Base-by-base conservation (phyloP, 2,797 vertebrate genomes). In the Alectoris magna region DNA sequence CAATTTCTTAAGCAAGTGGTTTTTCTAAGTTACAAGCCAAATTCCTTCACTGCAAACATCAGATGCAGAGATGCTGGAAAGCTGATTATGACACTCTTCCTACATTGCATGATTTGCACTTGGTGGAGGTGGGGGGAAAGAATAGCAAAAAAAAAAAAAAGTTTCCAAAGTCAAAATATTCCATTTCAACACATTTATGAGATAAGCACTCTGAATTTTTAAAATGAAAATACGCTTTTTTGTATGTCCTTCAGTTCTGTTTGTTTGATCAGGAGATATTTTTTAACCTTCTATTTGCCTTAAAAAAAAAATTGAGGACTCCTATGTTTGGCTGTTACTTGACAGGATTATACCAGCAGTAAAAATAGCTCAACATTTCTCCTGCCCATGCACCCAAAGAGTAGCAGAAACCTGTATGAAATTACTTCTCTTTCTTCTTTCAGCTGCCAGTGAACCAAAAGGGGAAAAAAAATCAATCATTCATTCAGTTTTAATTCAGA, bases 401-500 rank as follows among this genome's bases (percentile, higher is more conserved):
- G 14, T 41, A 77, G 46, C 13, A 93, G 38, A 95, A 91, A 93
- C 46, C 56, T 90, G 17, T 43, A 60, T 4, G 6, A 62, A 87
- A 72, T n/a, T 46, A 56, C 38, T 81, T 87, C 71, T 63, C 31
- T 88, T 82, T 83, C 23, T 77, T 73, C 44, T 77, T 83, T 87
- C 78, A 88, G 72, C 63, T 78, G 43, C n/a, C 14, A 10, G 41
- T 66, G 60, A 93, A 74, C 39, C 51, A 87, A 85, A 94, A 88
- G 10, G 18, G 69, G 69, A 51, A 69, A 56, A 72, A 56, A 64
- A 64, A 72, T 19, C 16, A 93, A 76, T 90, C 44, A 73, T 87
- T 94, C 27, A 60, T 90, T 96, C 44, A 31, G 34, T 55, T 84
- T 58, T 82, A 82, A 84, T 84, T 74, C 74, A 93, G 77, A 86